Evolutionary conservation across 1,140 invertebrate species (phyloP).

Genomic region (Drosophila elegans): DNA sequence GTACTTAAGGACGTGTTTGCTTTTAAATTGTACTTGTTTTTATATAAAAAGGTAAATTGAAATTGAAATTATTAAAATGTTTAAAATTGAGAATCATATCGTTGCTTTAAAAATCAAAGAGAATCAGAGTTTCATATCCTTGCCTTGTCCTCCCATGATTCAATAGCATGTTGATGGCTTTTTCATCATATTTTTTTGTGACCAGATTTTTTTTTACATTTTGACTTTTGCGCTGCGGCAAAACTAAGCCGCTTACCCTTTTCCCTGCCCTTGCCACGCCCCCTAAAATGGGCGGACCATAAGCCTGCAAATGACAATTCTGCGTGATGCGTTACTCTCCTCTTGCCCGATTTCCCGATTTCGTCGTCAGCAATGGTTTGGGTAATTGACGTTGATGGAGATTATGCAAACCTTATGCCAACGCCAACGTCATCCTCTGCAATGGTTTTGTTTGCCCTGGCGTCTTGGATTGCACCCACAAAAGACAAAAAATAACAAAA

Average conservation of each 20-base stretch:
- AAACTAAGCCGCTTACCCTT: slow-evolving; percentile 73
- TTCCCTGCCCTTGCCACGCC: slow-evolving; percentile 5
- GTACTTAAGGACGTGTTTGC: too few species aligned
- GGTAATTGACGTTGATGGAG: slow-evolving; percentile 77
- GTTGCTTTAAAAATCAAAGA: too few species aligned
- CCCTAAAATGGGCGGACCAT: background rate
- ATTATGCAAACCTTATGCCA: slow-evolving; percentile 61
- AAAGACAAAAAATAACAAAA: slow-evolving; percentile 2
- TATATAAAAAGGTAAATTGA: too few species aligned
- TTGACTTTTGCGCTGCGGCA: slow-evolving; percentile 52
- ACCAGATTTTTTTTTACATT: slow-evolving; percentile 31
- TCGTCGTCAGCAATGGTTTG: slow-evolving; percentile 50
- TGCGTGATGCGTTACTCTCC: slow-evolving; percentile 35
- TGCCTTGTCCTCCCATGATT: background rate
- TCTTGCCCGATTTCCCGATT: too few species aligned
- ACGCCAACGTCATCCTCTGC: slow-evolving; percentile 1
- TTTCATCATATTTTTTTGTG: slow-evolving; percentile 12
- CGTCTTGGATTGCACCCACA: slow-evolving; percentile 19
- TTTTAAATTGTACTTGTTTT: too few species aligned
- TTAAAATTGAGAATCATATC: too few species aligned
- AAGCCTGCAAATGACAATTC: slow-evolving; percentile 59
- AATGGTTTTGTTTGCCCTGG: slow-evolving; percentile 1
- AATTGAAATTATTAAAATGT: too few species aligned
- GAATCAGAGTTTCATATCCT: too few species aligned
- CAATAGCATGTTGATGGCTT: slow-evolving; percentile 46